Base-by-base conservation (phyloP, 1,140 invertebrate species). In the Caenorhabditis inopinata region DNA sequence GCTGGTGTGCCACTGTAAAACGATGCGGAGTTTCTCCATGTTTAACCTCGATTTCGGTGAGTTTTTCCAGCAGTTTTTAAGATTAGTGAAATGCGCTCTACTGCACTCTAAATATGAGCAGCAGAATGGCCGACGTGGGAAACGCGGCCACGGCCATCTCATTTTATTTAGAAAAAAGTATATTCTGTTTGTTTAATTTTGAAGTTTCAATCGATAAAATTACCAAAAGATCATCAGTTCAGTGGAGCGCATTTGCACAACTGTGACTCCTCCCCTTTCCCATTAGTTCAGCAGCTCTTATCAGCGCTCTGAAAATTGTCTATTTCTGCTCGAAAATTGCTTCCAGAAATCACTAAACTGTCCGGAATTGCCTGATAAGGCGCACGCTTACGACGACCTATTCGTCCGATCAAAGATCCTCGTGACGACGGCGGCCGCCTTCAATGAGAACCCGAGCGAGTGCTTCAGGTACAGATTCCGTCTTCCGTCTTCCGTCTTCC, bases 331-430 rank as follows among this genome's bases (percentile, higher is more conserved):
- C n/a, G n/a, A 25, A 25, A 16, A 6, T 25, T 5, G 49, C 32
- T 58, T 58, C 27, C 51, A 58, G 51, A 58, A 58, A 58, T 25
- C 51, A 58, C 25, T 58, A 29, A 58, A 58, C 51, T 58, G 51
- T 29, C 51, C 51, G 51, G 51, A 58, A 58, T 29, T 58, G 32
- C 51, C 51, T 58, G 51, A 58, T 58, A 58, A 58, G n/a, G 51
- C 51, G 32, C 51, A 58, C 27, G 51, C 51, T 9, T 58, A 58
- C 32, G 51, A 58, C n/a, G 51, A 58, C n/a, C 2, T 29, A 23
- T 58, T 58, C 14, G 51, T 58, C 11, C 11, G 51, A 32, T 29
- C 51, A 58, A 58, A 58, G 27, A 58, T 58, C 32, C 27, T 58
- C 3, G 25, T 58, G 51, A 58, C 51, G 27, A 58, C 51, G 1